Percentiles rank a stretch among this genome's conserved stretches.
Evolutionary conservation across 2,797 vertebrate species (phyloP).

Genomic region (Sarcoramphus papa): DNA sequence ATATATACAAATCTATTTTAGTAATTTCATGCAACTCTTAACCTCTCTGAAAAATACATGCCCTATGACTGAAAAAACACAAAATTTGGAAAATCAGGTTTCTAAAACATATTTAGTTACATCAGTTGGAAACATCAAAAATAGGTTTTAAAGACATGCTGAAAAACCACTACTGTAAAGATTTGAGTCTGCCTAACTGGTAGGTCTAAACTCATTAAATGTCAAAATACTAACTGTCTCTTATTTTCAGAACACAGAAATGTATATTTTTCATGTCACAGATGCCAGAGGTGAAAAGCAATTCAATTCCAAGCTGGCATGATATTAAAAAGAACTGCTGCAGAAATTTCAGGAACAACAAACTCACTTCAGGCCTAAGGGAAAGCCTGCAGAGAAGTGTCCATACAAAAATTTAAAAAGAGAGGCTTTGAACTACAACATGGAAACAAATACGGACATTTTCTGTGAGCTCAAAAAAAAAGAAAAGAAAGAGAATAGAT

Average conservation of each 20-base stretch:
- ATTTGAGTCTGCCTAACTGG: not conserved
- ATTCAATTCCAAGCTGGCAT: constrained; percentile 58
- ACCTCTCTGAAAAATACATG: not conserved
- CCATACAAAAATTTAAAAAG: constrained; percentile 54
- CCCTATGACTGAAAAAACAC: not conserved
- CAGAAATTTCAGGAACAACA: constrained; percentile 60
- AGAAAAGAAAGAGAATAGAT: constrained; percentile 32
- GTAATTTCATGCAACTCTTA: not conserved
- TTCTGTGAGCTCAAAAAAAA: not conserved
- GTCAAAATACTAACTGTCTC: constrained; percentile 49
- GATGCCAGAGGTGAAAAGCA: constrained; percentile 53
- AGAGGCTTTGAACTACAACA: constrained; percentile 53
- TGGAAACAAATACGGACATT: constrained; percentile 43
- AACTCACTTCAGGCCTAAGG: constrained; percentile 49
- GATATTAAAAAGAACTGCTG: constrained; percentile 63
- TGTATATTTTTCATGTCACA: constrained; percentile 64
- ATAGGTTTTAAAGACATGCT: not conserved
- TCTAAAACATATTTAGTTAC: constrained; percentile 6
- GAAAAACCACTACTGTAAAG: not conserved
- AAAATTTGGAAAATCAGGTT: not conserved
- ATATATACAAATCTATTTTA: not conserved
- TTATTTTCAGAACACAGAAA: constrained; percentile 48
- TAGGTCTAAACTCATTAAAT: constrained; percentile 43
- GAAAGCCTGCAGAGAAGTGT: constrained; percentile 58
- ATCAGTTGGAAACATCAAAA: not conserved